Evolutionary conservation across 2,888 invertebrate species (phyloP), one percentile per base, ranked within the genome.

Genomic region (Protodeltote pygarga): DNA sequence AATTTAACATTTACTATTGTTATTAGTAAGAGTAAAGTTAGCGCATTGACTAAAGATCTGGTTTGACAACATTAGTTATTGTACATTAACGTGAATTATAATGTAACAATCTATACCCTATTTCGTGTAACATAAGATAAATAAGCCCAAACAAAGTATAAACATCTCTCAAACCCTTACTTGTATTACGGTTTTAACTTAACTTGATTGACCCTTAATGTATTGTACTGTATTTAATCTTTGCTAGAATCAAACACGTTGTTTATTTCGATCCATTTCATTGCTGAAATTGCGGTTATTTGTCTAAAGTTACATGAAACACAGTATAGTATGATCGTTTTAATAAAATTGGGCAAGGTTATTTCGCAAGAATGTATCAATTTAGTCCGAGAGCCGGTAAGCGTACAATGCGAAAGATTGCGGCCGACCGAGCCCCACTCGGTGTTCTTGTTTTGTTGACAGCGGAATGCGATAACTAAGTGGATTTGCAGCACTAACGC

Each of bases 361-460:
- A 81, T 89, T 89, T 89, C 87, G 87, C 88, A 89, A 89, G 83
- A 85, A 85, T 84, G 87, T 90, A 87, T 89, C 87, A 85, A 85
- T 89, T 87, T 85, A 84, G 84, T 82, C 62, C 78, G 83, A 87
- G 87, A 84, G 85, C 86, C 81, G 74, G 78, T 76, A 74, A 76
- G 75, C 79, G 79, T 74, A 81, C 83, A 80, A 81, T 83, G 82
- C 81, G 73, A 81, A 77, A 86, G 81, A 87, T 85, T 81, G 84
- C 79, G 83, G 78, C 73, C 79, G 65, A 73, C 71, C 77, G n/a
- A n/a, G n/a, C 73, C 70, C 73, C 69, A 78, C 67, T 77, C 75
- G 63, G 73, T 79, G 84, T 85, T 88, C 87, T 87, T 86, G 87
- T 87, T 86, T 83, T 73, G 75, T 77, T 81, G 84, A 83, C 85